Conservation (phyloP, 2,888 invertebrate genomes). For the Ferdinandea cuprea region DNA sequence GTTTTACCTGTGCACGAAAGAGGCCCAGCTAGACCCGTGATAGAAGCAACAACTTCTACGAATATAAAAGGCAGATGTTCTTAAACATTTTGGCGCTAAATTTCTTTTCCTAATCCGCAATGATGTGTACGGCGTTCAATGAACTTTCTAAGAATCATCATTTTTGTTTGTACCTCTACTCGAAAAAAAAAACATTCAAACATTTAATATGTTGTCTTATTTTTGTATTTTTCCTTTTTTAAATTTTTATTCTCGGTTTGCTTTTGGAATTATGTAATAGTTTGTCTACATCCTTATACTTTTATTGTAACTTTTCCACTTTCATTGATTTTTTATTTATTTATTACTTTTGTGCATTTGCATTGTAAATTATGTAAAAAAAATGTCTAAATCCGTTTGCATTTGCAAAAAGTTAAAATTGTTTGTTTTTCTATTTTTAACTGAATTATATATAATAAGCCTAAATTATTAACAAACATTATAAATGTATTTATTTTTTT, state of each 20-base stretch:
- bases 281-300: constrained; percentile 22
- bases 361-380: constrained; percentile 56
- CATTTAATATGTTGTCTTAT: constrained; percentile 20
- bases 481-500: constrained; percentile 39
- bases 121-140: not conserved
- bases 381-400: constrained; percentile 27
- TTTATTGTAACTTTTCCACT: constrained; percentile 26
- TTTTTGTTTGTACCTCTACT: not conserved
- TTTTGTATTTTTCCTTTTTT: constrained; percentile 31
- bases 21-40: constrained; percentile 8
- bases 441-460: constrained; percentile 36
- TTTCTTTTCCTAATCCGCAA: constrained; percentile 1
- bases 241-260: constrained; percentile 8
- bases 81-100: constrained; percentile 58
- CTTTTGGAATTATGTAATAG: constrained; percentile 27
- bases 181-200: not conserved
- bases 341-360: constrained; percentile 53
- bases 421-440: constrained; percentile 30
- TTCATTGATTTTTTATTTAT: constrained; percentile 30
- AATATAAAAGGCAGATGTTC: constrained; percentile 60
- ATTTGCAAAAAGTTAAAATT: constrained; percentile 25
- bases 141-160: constrained; percentile 22
- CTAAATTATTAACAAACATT: constrained; percentile 61
- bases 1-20: constrained; percentile 17
- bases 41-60: constrained; percentile 39